Evolutionary conservation across 2,113 vertebrate genomes (phyloP), one percentile per base, ranked within the genome.

Genomic region (Theristicus caerulescens): DNA sequence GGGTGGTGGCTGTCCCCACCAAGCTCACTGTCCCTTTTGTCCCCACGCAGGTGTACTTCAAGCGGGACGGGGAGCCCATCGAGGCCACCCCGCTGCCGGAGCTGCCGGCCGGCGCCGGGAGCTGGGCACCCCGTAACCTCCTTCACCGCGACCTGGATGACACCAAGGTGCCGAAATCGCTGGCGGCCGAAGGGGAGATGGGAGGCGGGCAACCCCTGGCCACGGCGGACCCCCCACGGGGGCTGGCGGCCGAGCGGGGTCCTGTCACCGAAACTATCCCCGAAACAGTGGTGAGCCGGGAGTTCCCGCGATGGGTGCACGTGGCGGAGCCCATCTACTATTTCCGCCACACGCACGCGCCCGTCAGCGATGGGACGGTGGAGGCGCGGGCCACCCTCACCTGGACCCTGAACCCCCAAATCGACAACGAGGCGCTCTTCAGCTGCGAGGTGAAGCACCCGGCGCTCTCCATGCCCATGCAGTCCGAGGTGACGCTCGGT

Each of bases 401-500:
- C 83, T 99, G 99, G 99, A 99, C 98, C 34, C 98, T 99, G 70
- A 99, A 99, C 97, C 99, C 99, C 2, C 99, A 99, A 94, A 98
- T 99, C 11, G 99, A 99, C 98, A 99, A 99, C 2, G 99, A 99
- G 52, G 99, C 99, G 0, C 98, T 99, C 52, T 99, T 99, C 98
- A 99, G 99, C 98, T 99, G 99, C 16, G 99, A 99, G 98, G 99
- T 99, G 96, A 99, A 99, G 95, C 99, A 99, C 97, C 99, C 99
- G 0, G 99, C 99, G 0, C 99, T 99, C 95, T 99, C 99, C 44
- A 99, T 99, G 99, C 98, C 99, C 97, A 99, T 99, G 99, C 99
- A 99, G 98, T 98, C 99, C 0, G 99, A 99, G 96, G 99, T 99
- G 96, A 99, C 98, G 0, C 98, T 99, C 21, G 98, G 99, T 99